Evolutionary conservation across 2,888 invertebrate species (phyloP).

Genomic region (Alentia gelatinosa): DNA sequence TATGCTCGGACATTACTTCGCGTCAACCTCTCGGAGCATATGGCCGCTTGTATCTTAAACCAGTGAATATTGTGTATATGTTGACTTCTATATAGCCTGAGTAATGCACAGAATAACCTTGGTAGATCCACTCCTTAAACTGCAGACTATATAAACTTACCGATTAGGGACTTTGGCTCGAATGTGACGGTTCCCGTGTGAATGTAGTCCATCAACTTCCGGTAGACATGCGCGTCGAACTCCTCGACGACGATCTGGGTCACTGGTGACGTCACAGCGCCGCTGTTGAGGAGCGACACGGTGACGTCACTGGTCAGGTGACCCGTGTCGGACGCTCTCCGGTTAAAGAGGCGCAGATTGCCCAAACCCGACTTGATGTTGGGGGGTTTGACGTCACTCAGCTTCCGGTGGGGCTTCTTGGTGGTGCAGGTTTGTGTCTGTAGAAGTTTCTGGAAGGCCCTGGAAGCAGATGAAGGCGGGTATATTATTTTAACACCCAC

Average conservation of each 20-base stretch:
- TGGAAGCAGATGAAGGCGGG: no score
- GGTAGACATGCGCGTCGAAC: constrained; percentile 23
- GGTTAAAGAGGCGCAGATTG: constrained; percentile 48
- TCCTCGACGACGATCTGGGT: constrained; percentile 36
- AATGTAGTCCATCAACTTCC: neutral
- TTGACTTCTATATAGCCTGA: no score
- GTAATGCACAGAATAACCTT: no score
- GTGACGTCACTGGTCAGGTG: neutral
- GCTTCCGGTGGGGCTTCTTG: constrained; percentile 41
- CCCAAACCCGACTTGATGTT: constrained; percentile 9
- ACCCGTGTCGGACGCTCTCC: constrained; percentile 19
- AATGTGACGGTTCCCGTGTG: constrained; percentile 28
- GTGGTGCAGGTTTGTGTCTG: neutral
- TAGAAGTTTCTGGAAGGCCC: constrained; percentile 26
- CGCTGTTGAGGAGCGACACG: neutral
- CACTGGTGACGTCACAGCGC: neutral
- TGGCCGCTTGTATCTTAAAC: no score
- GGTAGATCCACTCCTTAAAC: neutral
- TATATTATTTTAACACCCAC: no score
- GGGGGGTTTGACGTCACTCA: constrained; percentile 48
- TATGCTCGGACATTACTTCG: no score
- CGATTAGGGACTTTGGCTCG: neutral
- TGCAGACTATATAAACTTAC: no score
- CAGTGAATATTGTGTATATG: no score
- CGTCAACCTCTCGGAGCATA: no score